phyloP scores from a whole-genome alignment of 2,113 vertebrate species.

The Bos indicus region DNA sequence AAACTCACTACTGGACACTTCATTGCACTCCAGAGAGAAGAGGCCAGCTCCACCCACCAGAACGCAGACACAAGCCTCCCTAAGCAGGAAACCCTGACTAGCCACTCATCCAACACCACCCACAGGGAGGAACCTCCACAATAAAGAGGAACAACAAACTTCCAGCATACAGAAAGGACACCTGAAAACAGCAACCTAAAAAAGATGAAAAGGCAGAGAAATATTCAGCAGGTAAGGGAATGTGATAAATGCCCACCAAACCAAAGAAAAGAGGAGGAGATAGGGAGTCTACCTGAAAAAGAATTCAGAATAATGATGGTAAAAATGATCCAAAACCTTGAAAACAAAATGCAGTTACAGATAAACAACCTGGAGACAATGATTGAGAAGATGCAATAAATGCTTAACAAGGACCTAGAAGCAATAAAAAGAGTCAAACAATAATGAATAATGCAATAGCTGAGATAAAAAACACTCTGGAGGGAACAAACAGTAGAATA shows the following conservation, averaged over 20 bases:
- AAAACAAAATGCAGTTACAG: not conserved
- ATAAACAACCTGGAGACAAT: not conserved
- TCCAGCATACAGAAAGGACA: not conserved
- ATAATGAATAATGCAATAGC: not conserved
- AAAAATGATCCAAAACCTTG: not conserved
- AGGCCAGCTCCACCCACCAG: not conserved
- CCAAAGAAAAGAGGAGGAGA: not conserved
- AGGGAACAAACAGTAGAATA: not conserved
- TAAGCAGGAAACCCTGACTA: not conserved
- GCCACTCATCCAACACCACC: not conserved
- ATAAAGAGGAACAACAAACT: not conserved
- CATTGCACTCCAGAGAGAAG: not conserved
- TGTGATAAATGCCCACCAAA: not conserved
- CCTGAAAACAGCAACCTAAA: not conserved
- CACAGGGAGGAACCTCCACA: not conserved
- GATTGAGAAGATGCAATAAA: not conserved
- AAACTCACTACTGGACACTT: not conserved
- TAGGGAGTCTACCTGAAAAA: not conserved
- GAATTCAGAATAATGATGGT: not conserved
- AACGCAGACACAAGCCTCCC: fast-evolving
- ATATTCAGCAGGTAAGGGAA: not conserved
- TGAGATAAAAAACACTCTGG: not conserved
- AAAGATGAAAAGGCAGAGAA: not conserved
- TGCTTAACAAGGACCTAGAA: not conserved
- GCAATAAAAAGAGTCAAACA: not conserved